Evolutionary conservation across 2,797 vertebrate genomes (phyloP).

Genomic region (Thripadectes ignobilis): DNA sequence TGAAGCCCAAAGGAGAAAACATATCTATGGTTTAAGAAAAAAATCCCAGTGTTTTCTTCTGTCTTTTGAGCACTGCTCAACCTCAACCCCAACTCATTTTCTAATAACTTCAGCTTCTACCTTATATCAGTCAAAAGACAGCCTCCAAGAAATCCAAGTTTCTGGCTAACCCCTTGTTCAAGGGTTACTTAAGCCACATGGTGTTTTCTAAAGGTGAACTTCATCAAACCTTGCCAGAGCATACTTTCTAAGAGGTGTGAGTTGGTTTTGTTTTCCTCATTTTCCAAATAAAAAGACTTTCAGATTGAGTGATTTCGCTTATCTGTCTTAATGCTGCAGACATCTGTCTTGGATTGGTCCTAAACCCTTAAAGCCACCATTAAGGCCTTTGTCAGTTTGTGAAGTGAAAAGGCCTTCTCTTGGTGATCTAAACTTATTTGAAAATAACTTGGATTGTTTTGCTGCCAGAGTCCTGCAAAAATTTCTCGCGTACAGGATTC

Average conservation of each 20-base stretch:
- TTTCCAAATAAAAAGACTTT: background rate
- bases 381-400: background rate
- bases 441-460: background rate
- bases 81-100: background rate
- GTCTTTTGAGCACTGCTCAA: background rate
- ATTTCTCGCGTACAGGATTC: background rate
- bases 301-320: background rate
- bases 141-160: background rate
- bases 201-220: background rate
- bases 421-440: background rate
- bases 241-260: background rate
- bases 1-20: background rate
- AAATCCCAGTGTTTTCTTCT: background rate
- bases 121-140: background rate
- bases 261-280: background rate
- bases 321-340: background rate
- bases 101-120: background rate
- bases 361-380: background rate
- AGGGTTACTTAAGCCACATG: background rate
- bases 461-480: background rate
- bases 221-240: background rate
- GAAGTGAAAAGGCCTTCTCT: background rate
- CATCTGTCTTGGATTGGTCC: background rate
- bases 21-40: background rate
- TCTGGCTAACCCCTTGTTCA: background rate